phyloP scores from a whole-genome alignment of 2,113 vertebrate species.

The Gallinago undulata region DNA sequence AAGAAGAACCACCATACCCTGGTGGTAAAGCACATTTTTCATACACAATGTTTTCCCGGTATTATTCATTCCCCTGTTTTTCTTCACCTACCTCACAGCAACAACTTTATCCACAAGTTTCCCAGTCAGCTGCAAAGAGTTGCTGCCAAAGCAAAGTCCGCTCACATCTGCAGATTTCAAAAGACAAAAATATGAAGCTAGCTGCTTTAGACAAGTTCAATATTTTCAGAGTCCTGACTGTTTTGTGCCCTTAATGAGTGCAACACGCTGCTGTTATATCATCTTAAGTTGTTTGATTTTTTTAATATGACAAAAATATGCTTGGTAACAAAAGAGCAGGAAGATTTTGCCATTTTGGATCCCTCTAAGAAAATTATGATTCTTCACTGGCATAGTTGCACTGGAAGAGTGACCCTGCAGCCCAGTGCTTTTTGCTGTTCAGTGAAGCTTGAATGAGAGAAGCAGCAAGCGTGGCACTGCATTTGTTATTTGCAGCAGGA shows the following conservation, averaged over 20 bases:
- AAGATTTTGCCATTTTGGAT: background rate
- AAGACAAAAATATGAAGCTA: conserved; percentile 1
- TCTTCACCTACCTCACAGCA: conserved; percentile 80
- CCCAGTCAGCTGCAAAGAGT: conserved; percentile 83
- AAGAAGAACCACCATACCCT: background rate
- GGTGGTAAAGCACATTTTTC: background rate
- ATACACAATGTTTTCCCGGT: background rate
- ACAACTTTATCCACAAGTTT: conserved; percentile 86
- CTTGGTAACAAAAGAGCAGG: background rate
- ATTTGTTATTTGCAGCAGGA: background rate
- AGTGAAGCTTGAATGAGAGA: background rate
- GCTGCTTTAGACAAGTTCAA: background rate
- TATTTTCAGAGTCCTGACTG: background rate
- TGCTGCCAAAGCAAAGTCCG: conserved; percentile 78
- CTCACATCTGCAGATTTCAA: conserved; percentile 79
- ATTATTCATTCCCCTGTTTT: background rate
- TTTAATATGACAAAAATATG: background rate
- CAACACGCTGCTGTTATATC: background rate
- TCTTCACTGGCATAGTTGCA: background rate
- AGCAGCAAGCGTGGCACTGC: accelerated
- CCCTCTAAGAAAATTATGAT: background rate
- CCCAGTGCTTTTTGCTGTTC: background rate
- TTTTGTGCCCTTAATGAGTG: background rate
- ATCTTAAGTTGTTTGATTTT: background rate
- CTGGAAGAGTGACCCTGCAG: background rate